Evolutionary conservation across 2,888 invertebrate genomes (phyloP), one percentile per base, ranked within the genome.

Genomic region (Unio pictorum): DNA sequence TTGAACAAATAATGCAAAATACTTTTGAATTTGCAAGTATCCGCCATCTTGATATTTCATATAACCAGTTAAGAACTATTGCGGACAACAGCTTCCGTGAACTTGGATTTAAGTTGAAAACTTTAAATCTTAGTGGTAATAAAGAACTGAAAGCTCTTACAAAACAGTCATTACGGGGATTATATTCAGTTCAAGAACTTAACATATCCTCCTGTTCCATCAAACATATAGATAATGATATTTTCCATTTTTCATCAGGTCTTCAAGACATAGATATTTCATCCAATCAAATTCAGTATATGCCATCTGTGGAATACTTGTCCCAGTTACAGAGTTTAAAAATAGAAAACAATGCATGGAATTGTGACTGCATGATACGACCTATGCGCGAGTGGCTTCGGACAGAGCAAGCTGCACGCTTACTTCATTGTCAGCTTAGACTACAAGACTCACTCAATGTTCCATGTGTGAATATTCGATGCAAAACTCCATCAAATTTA

Each of bases 361-460:
- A 81, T 45, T 87, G 87, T 74, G 82, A 86, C 71, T 87, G 87
- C 61, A 60, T 75, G 5, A 85, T 87, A 15, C 66, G 71, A 57
- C 75, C 82, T 23, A 74, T 87, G n/a, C 73, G 79, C 18, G 73
- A 77, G 26, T 86, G 85, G 85, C 68, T 87, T 7, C 69, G 75
- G 57, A 28, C 64, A 8, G 66, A 69, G 7, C 58, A 63, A 55
- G 67, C 72, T 3, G 61, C 70, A 7, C 59, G 57, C 30, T 75
- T 72, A 23, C 59, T 81, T 17, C 67, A 69, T 11, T 84, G 84
- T 60, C 61, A 61, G 5, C 61, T 54, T 3, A 65, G 66, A 4
- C 61, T 56, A 4, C 63, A 60, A 30, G 61, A 61, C 17, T 62
- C 68, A 11, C 66, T 62, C 30, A 61, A 68, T 20, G 68, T 54